phyloP scores from a whole-genome alignment of 2,888 invertebrate species.

The Scrobipalpa atriplicella region DNA sequence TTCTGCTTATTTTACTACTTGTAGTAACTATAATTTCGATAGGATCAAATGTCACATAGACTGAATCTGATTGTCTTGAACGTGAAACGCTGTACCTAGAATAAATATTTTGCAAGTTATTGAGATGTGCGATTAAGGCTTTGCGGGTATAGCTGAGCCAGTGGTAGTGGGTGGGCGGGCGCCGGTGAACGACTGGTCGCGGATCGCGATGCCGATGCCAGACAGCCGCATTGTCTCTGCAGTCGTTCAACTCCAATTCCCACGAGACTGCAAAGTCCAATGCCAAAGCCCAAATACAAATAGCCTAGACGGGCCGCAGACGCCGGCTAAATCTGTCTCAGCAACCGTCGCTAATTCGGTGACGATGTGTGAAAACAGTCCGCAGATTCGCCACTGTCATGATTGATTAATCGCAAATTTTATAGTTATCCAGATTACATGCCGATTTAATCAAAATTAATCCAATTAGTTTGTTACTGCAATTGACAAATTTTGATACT shows the following conservation, averaged over 20 bases:
- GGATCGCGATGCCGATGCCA: constrained; percentile 47
- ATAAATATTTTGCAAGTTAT: not conserved
- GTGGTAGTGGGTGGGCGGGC: constrained; percentile 52
- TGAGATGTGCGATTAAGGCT: constrained; percentile 21
- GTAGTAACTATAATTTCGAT: too few species aligned
- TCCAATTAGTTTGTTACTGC: not conserved
- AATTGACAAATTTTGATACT: not conserved
- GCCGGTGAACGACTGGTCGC: constrained; percentile 65
- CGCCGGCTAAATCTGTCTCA: constrained; percentile 74
- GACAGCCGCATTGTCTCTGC: constrained; percentile 76
- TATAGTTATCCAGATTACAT: not conserved
- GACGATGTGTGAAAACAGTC: constrained; percentile 38
- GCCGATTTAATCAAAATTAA: constrained; percentile 7
- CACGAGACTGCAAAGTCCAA: constrained; percentile 78
- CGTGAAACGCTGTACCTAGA: not conserved
- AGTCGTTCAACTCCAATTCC: constrained; percentile 83
- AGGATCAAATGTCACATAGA: not conserved
- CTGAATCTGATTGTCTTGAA: not conserved
- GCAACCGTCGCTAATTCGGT: constrained; percentile 62
- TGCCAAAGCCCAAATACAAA: constrained; percentile 78
- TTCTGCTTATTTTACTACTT: too few species aligned
- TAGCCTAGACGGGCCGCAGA: constrained; percentile 81
- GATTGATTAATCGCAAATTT: not conserved
- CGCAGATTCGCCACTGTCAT: constrained; percentile 7
- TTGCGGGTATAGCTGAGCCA: constrained; percentile 12